Conservation (phyloP, 1,140 invertebrate genomes). For the Cydia fagiglandana region DNA sequence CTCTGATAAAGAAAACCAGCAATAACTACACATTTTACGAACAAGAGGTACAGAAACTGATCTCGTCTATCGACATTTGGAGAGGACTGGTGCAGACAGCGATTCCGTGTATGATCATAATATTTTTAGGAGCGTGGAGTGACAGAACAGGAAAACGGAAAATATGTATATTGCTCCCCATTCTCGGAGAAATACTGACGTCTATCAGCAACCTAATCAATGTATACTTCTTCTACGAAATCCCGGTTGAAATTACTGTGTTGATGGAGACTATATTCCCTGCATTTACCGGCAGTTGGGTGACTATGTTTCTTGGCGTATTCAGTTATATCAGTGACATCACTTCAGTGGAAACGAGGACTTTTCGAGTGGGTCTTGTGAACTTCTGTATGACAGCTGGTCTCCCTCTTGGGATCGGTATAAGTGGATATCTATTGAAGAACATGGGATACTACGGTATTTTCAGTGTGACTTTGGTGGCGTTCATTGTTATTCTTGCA, state of each 20-base stretch:
- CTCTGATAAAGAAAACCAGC: slow-evolving; percentile 68
- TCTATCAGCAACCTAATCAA: slow-evolving; percentile 87
- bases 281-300: slow-evolving; percentile 89
- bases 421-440: slow-evolving; percentile 84
- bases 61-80: slow-evolving; percentile 79
- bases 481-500: slow-evolving; percentile 84
- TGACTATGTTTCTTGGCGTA: slow-evolving; percentile 93
- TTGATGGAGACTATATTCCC: slow-evolving; percentile 84
- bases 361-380: slow-evolving; percentile 89
- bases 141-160: slow-evolving; percentile 87
- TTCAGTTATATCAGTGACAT: slow-evolving; percentile 94
- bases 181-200: slow-evolving; percentile 88
- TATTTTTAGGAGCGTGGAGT: slow-evolving; percentile 83
- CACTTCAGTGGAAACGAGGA: slow-evolving; percentile 87
- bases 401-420: slow-evolving; percentile 87
- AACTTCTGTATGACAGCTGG: slow-evolving; percentile 90
- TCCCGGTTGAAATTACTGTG: slow-evolving; percentile 88
- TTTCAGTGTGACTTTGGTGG: slow-evolving; percentile 84
- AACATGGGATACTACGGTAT: slow-evolving; percentile 89
- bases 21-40: slow-evolving; percentile 72
- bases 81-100: slow-evolving; percentile 80
- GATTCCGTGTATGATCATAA: slow-evolving; percentile 79
- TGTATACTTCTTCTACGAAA: slow-evolving; percentile 87
- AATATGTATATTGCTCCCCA: slow-evolving; percentile 89
- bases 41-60: slow-evolving; percentile 78